Percentiles rank a stretch among this genome's conserved stretches.
Evolutionary conservation across 2,113 vertebrate species (phyloP).

Genomic region (Steatornis caripensis): DNA sequence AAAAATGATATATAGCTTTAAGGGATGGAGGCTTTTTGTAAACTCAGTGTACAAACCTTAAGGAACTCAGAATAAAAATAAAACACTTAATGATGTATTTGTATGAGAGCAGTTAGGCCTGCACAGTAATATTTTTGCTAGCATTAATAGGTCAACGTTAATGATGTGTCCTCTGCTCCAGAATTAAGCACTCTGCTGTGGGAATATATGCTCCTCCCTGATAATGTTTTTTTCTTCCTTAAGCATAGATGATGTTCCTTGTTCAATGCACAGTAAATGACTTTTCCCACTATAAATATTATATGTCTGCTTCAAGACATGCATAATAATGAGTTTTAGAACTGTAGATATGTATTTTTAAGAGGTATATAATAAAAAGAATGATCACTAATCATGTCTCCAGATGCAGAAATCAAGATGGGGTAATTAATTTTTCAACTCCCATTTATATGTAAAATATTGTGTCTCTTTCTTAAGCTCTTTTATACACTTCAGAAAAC

Average conservation of each 20-base stretch:
- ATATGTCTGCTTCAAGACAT: neutral
- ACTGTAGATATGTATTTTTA: neutral
- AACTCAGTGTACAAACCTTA: neutral
- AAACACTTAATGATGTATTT: neutral
- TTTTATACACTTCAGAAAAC: neutral
- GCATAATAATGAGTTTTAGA: neutral
- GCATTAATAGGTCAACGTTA: slow-evolving; percentile 6
- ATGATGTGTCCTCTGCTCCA: neutral
- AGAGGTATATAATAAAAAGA: neutral
- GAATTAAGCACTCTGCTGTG: neutral
- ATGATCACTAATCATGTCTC: neutral
- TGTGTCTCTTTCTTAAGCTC: neutral
- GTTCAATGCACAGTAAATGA: neutral
- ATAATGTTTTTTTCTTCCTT: neutral
- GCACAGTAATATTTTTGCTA: neutral
- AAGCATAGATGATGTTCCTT: neutral
- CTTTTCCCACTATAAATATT: neutral
- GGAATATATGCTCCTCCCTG: neutral
- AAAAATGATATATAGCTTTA: neutral
- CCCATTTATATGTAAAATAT: neutral
- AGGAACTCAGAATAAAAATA: slow-evolving; percentile 12
- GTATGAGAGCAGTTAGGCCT: neutral
- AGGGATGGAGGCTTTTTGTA: neutral
- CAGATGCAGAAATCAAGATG: neutral
- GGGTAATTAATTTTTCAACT: neutral